Evolutionary conservation across 2,888 invertebrate species (phyloP).

Genomic region (Nipponacmea schrenckii): DNA sequence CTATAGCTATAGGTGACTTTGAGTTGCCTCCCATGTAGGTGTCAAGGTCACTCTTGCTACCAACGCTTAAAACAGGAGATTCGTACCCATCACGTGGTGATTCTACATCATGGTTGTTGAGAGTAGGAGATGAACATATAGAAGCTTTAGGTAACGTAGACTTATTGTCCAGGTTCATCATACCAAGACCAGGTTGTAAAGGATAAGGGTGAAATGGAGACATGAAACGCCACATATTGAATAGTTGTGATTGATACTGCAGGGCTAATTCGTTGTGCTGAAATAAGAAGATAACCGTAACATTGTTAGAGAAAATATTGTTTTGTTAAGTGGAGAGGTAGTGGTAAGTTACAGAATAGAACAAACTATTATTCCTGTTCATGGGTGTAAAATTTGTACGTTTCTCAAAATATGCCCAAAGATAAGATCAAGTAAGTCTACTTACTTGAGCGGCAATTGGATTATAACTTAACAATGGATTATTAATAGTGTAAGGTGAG

Average conservation of each 20-base stretch:
- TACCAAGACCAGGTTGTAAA: background rate
- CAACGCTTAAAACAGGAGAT: background rate
- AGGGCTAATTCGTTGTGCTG: background rate
- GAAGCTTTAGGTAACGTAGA: background rate
- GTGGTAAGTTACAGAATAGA: too few relatives aligned
- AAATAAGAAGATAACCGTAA: background rate
- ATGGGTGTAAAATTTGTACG: too few relatives aligned
- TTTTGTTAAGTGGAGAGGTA: too few relatives aligned
- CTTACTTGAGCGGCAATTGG: background rate
- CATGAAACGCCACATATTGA: slow-evolving; percentile 1
- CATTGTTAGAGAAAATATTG: background rate
- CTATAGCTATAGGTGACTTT: background rate
- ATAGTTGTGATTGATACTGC: slow-evolving; percentile 6
- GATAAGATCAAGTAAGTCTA: background rate
- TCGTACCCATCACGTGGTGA: background rate
- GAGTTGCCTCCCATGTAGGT: background rate
- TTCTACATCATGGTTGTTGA: background rate
- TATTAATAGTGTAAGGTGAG: background rate
- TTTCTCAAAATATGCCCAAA: too few relatives aligned
- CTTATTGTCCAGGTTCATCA: background rate
- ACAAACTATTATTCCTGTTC: too few relatives aligned
- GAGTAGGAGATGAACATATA: background rate
- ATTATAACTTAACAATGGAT: slow-evolving; percentile 7
- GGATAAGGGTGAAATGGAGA: background rate
- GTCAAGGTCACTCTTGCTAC: background rate